phyloP scores from a whole-genome alignment of 1,140 invertebrate species.

The Drosophila oshimai region DNA sequence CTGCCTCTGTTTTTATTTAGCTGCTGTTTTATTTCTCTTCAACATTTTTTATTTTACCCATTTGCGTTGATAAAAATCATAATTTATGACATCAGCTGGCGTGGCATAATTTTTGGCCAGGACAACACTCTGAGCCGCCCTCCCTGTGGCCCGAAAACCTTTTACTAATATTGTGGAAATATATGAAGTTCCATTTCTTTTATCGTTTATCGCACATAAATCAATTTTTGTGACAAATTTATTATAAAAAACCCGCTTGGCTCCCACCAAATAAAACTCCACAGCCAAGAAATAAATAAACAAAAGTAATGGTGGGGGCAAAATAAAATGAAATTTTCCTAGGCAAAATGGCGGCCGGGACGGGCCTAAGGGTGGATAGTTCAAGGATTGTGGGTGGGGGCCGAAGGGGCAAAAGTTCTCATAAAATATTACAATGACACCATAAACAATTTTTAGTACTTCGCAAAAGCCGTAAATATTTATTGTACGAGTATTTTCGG shows the following conservation, averaged over 20 bases:
- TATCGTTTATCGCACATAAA: conserved; percentile 82
- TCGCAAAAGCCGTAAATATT: conserved; percentile 76
- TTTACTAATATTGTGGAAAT: conserved; percentile 54
- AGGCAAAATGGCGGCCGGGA: conserved; percentile 14
- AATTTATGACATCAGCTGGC: conserved; percentile 78
- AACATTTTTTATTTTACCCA: conserved; percentile 72
- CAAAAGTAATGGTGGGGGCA: conserved; percentile 13
- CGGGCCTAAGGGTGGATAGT: conserved; percentile 1
- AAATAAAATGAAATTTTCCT: conserved; percentile 44
- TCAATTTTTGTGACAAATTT: conserved; percentile 82
- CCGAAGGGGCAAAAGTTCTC: conserved; percentile 48
- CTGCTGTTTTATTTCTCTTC: conserved; percentile 41
- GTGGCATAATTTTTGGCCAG: conserved; percentile 63
- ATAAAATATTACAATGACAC: conserved; percentile 82
- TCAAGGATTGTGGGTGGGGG: neutral
- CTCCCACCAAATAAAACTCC: conserved; percentile 36
- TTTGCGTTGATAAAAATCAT: conserved; percentile 81
- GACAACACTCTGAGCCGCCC: conserved; percentile 15
- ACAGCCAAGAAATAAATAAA: conserved; percentile 33
- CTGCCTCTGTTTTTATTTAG: conserved; percentile 53
- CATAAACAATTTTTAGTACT: conserved; percentile 81
- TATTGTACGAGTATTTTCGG: conserved; percentile 55
- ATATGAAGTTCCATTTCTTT: conserved; percentile 64
- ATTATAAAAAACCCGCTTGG: conserved; percentile 68
- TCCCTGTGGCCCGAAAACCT: conserved; percentile 19